A percentile compares a stretch with the other conserved stretches of the same genome.
phyloP scores from a whole-genome alignment of 1,140 invertebrate species.

The Drosophila sulfurigaster region DNA sequence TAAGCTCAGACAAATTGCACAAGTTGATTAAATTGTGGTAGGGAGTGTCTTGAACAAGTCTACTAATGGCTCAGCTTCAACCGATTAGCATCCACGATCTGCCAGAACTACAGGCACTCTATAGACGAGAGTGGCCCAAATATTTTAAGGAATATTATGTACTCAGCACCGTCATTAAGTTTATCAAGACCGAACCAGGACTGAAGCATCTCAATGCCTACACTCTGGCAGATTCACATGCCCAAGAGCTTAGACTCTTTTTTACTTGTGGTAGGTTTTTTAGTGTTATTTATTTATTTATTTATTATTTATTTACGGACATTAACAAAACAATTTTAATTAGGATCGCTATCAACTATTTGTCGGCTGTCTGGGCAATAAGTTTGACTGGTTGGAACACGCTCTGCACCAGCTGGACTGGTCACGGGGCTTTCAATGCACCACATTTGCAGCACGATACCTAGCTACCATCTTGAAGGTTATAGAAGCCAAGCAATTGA shows the following conservation, averaged over 20 bases:
- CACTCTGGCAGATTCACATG: conserved; percentile 34
- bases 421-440: conserved; percentile 7
- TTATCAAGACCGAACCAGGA: conserved; percentile 27
- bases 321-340: not conserved
- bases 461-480: conserved; percentile 11
- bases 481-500: not conserved
- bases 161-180: conserved; percentile 41
- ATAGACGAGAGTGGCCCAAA: not conserved
- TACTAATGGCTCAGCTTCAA: not conserved
- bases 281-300: no score
- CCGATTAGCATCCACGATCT: not conserved
- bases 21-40: not conserved
- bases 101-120: not conserved
- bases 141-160: conserved; percentile 41
- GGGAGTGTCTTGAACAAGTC: not conserved
- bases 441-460: conserved; percentile 7
- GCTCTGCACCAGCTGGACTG: conserved; percentile 30
- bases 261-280: conserved; percentile 50
- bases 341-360: conserved; percentile 69
- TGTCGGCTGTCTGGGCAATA: conserved; percentile 37
- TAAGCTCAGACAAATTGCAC: not conserved
- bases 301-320: not conserved
- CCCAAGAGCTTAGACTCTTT: conserved; percentile 47
- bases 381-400: conserved; percentile 8
- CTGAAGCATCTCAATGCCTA: conserved; percentile 39